These are phyloP conservation scores for Melanerpes aurifrons DNA, from an alignment of 2,113 vertebrate species.

Conservation along the genomic window DNA sequence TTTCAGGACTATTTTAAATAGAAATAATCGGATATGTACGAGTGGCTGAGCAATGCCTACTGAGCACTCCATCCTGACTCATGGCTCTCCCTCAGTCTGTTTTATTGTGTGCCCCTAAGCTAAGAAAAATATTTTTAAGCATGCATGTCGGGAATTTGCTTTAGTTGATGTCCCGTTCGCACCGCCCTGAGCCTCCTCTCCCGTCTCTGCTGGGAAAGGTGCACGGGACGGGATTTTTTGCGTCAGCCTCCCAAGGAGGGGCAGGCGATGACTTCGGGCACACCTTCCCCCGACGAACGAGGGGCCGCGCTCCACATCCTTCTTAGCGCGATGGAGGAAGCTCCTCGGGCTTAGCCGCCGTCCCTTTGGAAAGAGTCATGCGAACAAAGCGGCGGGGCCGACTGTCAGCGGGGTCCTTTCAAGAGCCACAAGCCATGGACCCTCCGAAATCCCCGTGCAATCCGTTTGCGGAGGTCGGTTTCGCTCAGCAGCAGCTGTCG, in stretches of 20 bases:
- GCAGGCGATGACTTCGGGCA: not conserved
- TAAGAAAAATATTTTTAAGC: not conserved
- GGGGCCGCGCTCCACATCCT: too few species aligned
- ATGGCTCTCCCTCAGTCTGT: not conserved
- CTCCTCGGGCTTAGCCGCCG: not conserved
- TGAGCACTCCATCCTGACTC: not conserved
- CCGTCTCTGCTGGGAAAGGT: not conserved
- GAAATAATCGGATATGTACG: not conserved
- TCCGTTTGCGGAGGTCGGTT: not conserved
- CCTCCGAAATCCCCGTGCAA: not conserved
- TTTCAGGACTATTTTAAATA: not conserved
- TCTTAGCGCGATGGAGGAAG: accelerated
- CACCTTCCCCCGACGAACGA: not conserved
- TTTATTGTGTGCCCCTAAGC: not conserved
- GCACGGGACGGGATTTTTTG: not conserved
- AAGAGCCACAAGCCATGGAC: not conserved
- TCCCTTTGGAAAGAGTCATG: not conserved
- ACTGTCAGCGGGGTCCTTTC: not conserved
- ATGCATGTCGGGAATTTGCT: not conserved
- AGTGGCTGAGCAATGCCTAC: not conserved
- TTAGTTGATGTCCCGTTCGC: not conserved
- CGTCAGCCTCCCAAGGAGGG: not conserved
- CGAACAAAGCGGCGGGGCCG: not conserved
- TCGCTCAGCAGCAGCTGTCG: not conserved
- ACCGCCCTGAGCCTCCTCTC: not conserved